These are phyloP conservation scores for Xyrichtys novacula DNA, from an alignment of 2,797 vertebrate genomes.

Conservation along the genomic window DNA sequence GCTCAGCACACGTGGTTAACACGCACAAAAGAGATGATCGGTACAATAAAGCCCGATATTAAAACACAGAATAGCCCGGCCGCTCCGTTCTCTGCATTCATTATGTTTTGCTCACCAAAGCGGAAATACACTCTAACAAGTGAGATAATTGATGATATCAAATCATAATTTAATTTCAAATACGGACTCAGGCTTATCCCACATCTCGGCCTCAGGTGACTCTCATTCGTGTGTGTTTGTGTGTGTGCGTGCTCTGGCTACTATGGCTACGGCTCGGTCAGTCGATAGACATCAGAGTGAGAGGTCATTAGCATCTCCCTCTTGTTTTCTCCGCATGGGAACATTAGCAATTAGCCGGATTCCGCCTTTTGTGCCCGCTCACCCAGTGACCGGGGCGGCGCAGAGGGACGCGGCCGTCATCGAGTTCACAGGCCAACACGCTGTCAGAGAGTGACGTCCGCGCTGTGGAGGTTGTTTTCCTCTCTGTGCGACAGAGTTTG, in stretches of 20 bases:
- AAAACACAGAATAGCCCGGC: slow-evolving; percentile 41
- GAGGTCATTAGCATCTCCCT: slow-evolving; percentile 74
- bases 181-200: slow-evolving; percentile 46
- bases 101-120: slow-evolving; percentile 53
- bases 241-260: slow-evolving; percentile 25
- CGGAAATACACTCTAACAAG: slow-evolving; percentile 59
- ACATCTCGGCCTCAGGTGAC: slow-evolving; percentile 64
- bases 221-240: slow-evolving; percentile 30
- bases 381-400: slow-evolving; percentile 40
- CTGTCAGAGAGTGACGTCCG: slow-evolving; percentile 49
- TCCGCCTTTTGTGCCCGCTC: slow-evolving; percentile 26
- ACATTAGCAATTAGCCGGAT: slow-evolving; percentile 75
- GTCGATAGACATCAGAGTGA: slow-evolving; percentile 67
- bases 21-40: slow-evolving; percentile 38
- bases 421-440: slow-evolving; percentile 42
- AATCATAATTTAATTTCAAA: slow-evolving; percentile 72
- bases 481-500: slow-evolving; percentile 33
- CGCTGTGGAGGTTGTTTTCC: slow-evolving; percentile 47
- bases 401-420: slow-evolving; percentile 43
- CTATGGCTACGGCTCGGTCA: slow-evolving; percentile 66
- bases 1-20: slow-evolving; percentile 42
- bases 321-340: slow-evolving; percentile 73
- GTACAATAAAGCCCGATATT: slow-evolving; percentile 51
- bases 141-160: slow-evolving; percentile 71
- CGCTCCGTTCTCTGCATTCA: slow-evolving; percentile 48